Base-by-base conservation (phyloP, 2,888 invertebrate species). In the Nowickia ferox region DNA sequence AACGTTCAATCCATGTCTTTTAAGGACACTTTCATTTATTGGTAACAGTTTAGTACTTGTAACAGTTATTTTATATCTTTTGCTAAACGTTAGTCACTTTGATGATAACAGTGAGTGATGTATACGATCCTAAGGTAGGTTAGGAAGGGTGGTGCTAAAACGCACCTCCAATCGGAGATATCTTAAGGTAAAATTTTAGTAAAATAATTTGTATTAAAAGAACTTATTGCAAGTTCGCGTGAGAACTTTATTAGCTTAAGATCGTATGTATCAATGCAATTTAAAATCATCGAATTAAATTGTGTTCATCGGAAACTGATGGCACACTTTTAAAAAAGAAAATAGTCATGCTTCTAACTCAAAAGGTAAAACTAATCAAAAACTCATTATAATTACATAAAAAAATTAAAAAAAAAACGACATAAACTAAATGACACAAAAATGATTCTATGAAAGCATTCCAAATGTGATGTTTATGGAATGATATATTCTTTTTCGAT, bases 61-160 rank as follows among this genome's bases (percentile, higher is more conserved):
- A 57, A 57, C 48, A 65, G 19, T 80, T 84, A 77, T 51, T 55
- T 48, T 66, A 42, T 66, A 83, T 55, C 10, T 22, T 11, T 46
- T 48, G 68, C 55, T n/a, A 40, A 65, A 53, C n/a, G 44, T 80
- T 80, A 84, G 71, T 84, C 53, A 84, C 80, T 11, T 44, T 76
- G 42, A 53, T 72, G 59, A 74, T 46, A 9, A 63, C 40, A 40
- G 51, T 44, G n/a, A 40, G 51, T 44, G n/a, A 72, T 69, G n/a
- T 17, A 6, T 19, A 44, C 53, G 30, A 74, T 59, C 59, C 74
- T 80, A 63, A 79, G 55, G 5, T 46, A 10, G n/a, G n/a, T n/a
- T n/a, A n/a, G n/a, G n/a, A n/a, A n/a, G n/a, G n/a, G n/a, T n/a
- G n/a, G n/a, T n/a, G n/a, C n/a, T n/a, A n/a, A n/a, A n/a, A n/a